These are phyloP conservation scores for Torymus aiolomorphi DNA, from an alignment of 2,888 invertebrate species.

Conservation along the genomic window DNA sequence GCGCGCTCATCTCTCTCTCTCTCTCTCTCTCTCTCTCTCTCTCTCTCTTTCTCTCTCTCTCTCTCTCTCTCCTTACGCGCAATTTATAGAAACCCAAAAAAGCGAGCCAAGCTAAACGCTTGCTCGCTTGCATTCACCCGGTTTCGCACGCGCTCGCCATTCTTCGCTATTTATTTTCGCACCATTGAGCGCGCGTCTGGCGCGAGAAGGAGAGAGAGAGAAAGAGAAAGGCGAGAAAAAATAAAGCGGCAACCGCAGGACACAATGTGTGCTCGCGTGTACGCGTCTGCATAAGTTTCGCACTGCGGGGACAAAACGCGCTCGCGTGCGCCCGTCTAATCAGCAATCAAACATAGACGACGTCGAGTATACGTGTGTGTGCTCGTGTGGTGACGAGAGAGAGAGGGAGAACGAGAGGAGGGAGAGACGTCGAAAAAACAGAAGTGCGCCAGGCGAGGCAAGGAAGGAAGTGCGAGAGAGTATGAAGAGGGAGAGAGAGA, in stretches of 20 bases:
- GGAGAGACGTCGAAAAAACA: constrained; percentile 38
- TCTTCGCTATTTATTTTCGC: constrained; percentile 46
- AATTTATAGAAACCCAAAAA: constrained; percentile 33
- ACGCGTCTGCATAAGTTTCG: constrained; percentile 33
- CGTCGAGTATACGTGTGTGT: background rate
- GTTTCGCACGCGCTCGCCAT: constrained; percentile 44
- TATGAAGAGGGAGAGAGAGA: too few relatives aligned
- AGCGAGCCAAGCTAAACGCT: background rate
- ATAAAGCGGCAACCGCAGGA: constrained; percentile 43
- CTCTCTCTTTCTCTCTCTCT: too few relatives aligned
- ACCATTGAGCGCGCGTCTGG: constrained; percentile 27
- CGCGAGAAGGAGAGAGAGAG: too few relatives aligned
- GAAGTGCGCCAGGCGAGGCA: constrained; percentile 45
- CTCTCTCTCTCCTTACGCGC: background rate
- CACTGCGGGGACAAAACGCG: constrained; percentile 51
- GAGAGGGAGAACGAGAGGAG: background rate
- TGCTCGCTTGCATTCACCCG: background rate
- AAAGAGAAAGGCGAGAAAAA: background rate
- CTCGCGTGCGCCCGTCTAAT: constrained; percentile 51
- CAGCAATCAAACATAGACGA: constrained; percentile 57
- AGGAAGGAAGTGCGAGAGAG: constrained; percentile 38
- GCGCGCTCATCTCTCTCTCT: too few relatives aligned
- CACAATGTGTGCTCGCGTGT: background rate
- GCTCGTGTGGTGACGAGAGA: background rate
- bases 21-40: too few relatives aligned